Percentiles rank a stretch among this genome's conserved stretches.
Evolutionary conservation across 2,888 invertebrate genomes (phyloP).

Genomic region (Entomobrya multifasciata): DNA sequence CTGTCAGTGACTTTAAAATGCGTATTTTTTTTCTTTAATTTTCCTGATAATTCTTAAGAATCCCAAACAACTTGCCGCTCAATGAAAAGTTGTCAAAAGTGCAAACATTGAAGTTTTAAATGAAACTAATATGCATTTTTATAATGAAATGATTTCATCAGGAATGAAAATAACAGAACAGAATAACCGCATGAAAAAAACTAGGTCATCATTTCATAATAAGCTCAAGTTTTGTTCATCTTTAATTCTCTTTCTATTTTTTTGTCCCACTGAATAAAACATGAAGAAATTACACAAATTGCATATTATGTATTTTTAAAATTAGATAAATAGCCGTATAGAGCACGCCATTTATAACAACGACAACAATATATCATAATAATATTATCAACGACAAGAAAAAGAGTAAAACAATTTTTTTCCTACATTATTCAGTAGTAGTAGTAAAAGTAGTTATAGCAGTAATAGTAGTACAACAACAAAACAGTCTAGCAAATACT

Average conservation of each 20-base stretch:
- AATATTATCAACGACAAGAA: conserved; percentile 37
- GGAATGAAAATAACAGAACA: background rate
- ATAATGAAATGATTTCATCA: background rate
- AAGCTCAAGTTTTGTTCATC: conserved; percentile 68
- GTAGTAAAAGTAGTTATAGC: too few relatives aligned
- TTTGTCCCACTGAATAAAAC: conserved; percentile 59
- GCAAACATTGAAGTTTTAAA: too few relatives aligned
- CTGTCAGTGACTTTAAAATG: too few relatives aligned
- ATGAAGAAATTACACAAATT: conserved; percentile 37
- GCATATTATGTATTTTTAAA: too few relatives aligned
- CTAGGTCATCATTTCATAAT: conserved; percentile 22
- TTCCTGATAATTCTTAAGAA: too few relatives aligned
- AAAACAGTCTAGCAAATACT: conserved; percentile 69
- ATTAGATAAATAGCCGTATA: too few relatives aligned
- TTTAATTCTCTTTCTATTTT: conserved; percentile 54
- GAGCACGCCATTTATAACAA: conserved; percentile 4
- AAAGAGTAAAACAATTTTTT: conserved; percentile 21
- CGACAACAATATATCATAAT: conserved; percentile 1
- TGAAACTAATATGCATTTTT: too few relatives aligned
- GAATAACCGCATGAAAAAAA: conserved; percentile 11
- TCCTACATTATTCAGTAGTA: conserved; percentile 24
- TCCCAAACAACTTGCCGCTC: too few relatives aligned
- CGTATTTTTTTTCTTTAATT: too few relatives aligned
- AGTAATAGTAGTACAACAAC: too few relatives aligned
- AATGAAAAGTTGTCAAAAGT: too few relatives aligned